Evolutionary conservation across 2,113 vertebrate genomes (phyloP).

Genomic region (Python bivittatus): DNA sequence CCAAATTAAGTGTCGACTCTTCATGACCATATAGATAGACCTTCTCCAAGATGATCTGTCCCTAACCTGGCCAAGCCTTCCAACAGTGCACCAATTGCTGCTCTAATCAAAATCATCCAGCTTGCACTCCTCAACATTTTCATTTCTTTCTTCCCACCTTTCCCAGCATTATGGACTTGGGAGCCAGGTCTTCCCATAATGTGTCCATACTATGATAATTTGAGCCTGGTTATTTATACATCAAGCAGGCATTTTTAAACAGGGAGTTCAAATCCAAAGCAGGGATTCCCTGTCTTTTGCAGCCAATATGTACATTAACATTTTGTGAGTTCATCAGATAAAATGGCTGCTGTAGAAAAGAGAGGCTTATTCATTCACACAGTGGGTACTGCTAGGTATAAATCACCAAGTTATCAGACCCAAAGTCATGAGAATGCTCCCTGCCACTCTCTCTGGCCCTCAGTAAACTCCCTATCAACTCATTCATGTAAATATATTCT

Average conservation of each 20-base stretch:
- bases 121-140: no score
- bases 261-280: background rate
- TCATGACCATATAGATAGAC: no score
- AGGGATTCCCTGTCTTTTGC: background rate
- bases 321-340: background rate
- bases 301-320: background rate
- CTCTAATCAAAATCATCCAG: no score
- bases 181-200: no score
- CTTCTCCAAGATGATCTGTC: no score
- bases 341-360: background rate
- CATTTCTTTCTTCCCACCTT: no score
- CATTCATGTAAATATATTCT: background rate
- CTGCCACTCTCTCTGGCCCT: background rate
- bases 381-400: background rate
- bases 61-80: no score
- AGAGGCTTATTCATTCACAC: background rate
- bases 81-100: no score
- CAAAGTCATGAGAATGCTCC: background rate
- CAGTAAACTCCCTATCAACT: background rate
- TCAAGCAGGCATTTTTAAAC: background rate
- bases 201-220: no score
- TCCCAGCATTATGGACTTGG: no score
- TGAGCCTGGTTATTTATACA: no score
- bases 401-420: background rate
- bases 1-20: no score